These are phyloP conservation scores for Lacerta viridis DNA, from an alignment of 2,797 vertebrate genomes.

Conservation along the genomic window DNA sequence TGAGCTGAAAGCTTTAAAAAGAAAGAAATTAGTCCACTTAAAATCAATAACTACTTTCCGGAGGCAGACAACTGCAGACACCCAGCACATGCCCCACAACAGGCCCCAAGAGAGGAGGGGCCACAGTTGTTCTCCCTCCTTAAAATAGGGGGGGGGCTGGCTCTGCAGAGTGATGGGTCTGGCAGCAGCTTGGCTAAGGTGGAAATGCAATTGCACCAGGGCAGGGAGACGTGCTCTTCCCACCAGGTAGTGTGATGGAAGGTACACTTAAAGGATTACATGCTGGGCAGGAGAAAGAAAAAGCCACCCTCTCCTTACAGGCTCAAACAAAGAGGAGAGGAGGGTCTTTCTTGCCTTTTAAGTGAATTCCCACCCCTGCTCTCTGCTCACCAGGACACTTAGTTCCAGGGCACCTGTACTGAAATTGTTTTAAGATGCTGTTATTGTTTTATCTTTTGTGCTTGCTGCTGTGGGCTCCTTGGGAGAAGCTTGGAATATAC, in stretches of 20 bases:
- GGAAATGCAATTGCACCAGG: neutral
- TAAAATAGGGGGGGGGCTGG: neutral
- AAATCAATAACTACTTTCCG: constrained; percentile 12
- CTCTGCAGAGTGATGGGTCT: neutral
- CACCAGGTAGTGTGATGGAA: neutral
- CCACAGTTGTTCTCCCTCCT: neutral
- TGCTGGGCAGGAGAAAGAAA: neutral
- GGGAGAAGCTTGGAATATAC: too few relatives aligned
- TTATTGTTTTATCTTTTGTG: too few relatives aligned
- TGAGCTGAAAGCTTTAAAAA: neutral
- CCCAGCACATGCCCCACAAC: neutral
- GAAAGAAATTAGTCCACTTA: too few relatives aligned
- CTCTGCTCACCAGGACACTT: neutral
- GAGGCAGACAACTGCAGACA: neutral
- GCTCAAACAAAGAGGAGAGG: too few relatives aligned
- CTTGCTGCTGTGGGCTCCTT: too few relatives aligned
- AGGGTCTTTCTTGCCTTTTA: neutral
- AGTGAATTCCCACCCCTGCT: neutral
- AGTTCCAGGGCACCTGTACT: too few relatives aligned
- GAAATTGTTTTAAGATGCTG: too few relatives aligned
- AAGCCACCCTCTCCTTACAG: neutral
- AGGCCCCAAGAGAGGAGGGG: too few relatives aligned
- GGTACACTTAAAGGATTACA: neutral
- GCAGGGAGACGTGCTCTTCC: neutral
- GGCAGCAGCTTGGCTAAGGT: neutral